phyloP scores from a whole-genome alignment of 30 jellyfish, hydroid and myxozoan genomes.

The Turritopsis dohrnii region DNA sequence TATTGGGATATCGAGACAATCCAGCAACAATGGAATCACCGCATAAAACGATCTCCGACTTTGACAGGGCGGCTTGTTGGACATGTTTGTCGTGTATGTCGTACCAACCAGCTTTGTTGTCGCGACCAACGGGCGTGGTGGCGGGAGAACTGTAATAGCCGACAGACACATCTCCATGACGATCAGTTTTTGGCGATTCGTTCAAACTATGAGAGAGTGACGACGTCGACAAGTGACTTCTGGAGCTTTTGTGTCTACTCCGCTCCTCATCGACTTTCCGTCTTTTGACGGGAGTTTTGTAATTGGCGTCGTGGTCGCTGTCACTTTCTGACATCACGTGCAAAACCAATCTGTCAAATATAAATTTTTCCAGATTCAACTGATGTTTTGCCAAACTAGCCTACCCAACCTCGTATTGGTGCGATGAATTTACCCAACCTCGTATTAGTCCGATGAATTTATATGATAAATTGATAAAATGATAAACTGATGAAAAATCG shows the following conservation, averaged over 20 bases:
- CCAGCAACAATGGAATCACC: constrained; percentile 96
- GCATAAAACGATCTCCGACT: constrained; percentile 55
- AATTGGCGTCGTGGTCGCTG: background rate
- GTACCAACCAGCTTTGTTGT: constrained; percentile 92
- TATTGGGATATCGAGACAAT: constrained; percentile 65
- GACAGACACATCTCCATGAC: constrained; percentile 6
- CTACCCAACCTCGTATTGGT: too few species aligned
- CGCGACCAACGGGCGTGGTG: constrained; percentile 79
- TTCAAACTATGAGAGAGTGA: background rate
- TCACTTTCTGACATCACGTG: background rate
- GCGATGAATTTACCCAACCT: too few species aligned
- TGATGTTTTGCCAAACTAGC: too few species aligned
- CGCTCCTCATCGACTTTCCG: background rate
- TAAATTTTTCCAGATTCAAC: too few species aligned
- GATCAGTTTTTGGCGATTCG: background rate
- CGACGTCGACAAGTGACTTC: background rate
- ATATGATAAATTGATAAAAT: too few species aligned
- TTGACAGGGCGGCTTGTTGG: constrained; percentile 55
- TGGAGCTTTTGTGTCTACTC: background rate
- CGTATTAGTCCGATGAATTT: too few species aligned
- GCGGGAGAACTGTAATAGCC: constrained; percentile 79
- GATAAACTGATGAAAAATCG: too few species aligned
- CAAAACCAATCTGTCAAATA: background rate
- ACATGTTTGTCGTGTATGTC: constrained; percentile 79
- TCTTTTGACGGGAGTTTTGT: background rate